These are phyloP conservation scores for Drosophila niveifrons DNA, from an alignment of 2,888 invertebrate genomes.

Conservation along the genomic window DNA sequence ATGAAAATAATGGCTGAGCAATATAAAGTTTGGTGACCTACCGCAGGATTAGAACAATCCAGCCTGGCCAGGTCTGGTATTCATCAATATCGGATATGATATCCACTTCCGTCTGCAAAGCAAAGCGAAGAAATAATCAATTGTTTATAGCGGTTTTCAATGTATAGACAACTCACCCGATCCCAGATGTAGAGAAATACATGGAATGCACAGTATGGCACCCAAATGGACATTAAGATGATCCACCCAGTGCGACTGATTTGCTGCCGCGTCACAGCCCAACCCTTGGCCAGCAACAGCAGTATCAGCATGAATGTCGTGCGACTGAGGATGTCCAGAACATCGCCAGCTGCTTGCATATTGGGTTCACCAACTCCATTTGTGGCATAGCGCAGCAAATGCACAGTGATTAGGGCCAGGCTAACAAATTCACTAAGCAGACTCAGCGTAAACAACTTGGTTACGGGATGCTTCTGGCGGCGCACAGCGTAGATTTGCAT, in stretches of 20 bases:
- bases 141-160: neutral
- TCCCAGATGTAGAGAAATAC: constrained; percentile 98
- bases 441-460: constrained; percentile 95
- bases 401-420: constrained; percentile 93
- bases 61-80: constrained; percentile 99
- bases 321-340: constrained; percentile 96
- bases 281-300: constrained; percentile 96
- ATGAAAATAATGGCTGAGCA: neutral
- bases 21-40: constrained; percentile 39
- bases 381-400: constrained; percentile 95
- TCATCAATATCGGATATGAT: constrained; percentile 98
- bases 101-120: constrained; percentile 95
- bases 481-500: constrained; percentile 96
- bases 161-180: constrained; percentile 89
- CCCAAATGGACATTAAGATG: constrained; percentile 90
- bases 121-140: constrained; percentile 16
- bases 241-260: constrained; percentile 92
- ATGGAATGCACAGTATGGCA: constrained; percentile 95
- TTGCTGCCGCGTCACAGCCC: constrained; percentile 97
- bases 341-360: constrained; percentile 94
- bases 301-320: constrained; percentile 97
- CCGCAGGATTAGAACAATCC: constrained; percentile 94
- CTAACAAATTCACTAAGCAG: constrained; percentile 94
- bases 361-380: constrained; percentile 95
- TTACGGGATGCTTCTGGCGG: constrained; percentile 95